These are phyloP conservation scores for Limnephilus lunatus DNA, from an alignment of 2,888 invertebrate genomes.

Conservation along the genomic window DNA sequence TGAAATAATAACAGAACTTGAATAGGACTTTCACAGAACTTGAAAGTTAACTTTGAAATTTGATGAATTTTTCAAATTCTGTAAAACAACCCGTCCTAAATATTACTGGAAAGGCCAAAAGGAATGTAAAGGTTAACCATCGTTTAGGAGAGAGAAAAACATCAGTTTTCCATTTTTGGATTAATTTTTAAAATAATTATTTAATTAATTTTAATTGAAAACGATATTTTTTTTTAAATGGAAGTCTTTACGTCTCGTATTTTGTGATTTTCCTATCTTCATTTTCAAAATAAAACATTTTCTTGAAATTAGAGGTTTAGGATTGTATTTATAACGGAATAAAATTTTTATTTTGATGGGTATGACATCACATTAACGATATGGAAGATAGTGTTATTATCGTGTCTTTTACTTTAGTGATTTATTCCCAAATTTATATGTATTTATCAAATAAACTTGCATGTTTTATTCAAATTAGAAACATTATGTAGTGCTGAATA, in stretches of 20 bases:
- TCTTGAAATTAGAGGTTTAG: background rate
- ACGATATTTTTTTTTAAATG: background rate
- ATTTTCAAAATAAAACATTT: background rate
- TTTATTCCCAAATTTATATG: conserved; percentile 14
- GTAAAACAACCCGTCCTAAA: too few relatives aligned
- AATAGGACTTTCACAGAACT: too few relatives aligned
- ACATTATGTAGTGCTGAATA: background rate
- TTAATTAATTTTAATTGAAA: background rate
- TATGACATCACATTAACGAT: background rate
- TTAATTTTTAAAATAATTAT: background rate
- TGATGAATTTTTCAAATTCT: too few relatives aligned
- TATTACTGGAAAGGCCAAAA: too few relatives aligned
- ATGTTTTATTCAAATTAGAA: background rate
- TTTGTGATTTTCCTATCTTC: background rate
- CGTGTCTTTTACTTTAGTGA: background rate
- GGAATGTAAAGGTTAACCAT: background rate
- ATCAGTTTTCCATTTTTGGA: background rate
- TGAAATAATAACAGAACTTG: too few relatives aligned
- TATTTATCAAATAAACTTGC: background rate
- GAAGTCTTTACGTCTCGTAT: background rate
- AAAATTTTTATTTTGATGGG: background rate
- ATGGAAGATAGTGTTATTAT: background rate
- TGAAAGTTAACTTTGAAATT: too few relatives aligned
- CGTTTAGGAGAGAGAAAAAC: background rate
- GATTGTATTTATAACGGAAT: background rate